Evolutionary conservation across 2,888 invertebrate genomes (phyloP), one percentile per base, ranked within the genome.

Genomic region (Nebria salina): DNA sequence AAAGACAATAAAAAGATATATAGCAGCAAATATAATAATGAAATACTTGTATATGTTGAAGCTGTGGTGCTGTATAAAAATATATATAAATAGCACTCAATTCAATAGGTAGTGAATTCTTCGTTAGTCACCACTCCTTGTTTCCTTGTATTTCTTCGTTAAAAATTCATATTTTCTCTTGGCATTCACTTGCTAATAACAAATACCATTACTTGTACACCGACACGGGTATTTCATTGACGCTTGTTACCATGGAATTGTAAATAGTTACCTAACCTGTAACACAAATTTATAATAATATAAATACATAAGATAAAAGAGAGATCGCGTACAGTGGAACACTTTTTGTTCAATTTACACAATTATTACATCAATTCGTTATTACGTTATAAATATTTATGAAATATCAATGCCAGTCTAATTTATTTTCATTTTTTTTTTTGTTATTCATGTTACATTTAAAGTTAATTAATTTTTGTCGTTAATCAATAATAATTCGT

Each of bases 121-220:
- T 68, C 54, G 54, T 1, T 34, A 5, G 34, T 34, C 34, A 34
- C 54, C 54, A 54, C 54, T 54, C 54, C 54, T 54, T 54, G 11
- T 54, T 54, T 54, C 13, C 54, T 54, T 8, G 54, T 54, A 54
- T 54, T 54, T 54, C 54, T 54, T 54, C 7, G 8, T 8, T 54
- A 54, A 54, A 54, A 54, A 54, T 54, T 11, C 54, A 54, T 13
- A 54, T 54, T 54, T 54, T 54, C 54, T 54, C 54, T 11, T 11
- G 54, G 54, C 54, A 54, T 54, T 54, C 54, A 54, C 54, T 54
- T 54, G 54, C 54, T 54, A 54, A 54, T 54, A 54, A 54, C 54
- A 54, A 54, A 54, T 54, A 13, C 54, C 54, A 54, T 54, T 54
- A 54, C 54, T 54, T 54, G 11, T 54, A 54, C 54, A 54, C 54